Conservation (phyloP, 1,140 invertebrate genomes). For the Oncopodura yosiiana region DNA sequence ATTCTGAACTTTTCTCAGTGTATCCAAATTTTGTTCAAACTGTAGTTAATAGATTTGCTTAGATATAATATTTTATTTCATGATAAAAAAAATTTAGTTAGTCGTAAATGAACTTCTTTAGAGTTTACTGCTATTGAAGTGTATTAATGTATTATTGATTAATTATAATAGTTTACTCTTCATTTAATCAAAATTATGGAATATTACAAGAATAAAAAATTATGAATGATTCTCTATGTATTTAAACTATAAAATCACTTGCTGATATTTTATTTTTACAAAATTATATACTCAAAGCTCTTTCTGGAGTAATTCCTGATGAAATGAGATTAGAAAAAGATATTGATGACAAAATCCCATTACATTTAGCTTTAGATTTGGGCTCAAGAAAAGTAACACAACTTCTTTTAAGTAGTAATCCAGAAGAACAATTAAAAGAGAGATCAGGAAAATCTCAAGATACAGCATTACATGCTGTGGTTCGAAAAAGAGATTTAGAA, state of each 20-base stretch:
- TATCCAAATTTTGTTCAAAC: too few species aligned
- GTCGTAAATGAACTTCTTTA: too few species aligned
- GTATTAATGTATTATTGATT: too few species aligned
- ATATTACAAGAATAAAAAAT: not conserved
- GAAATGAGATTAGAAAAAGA: constrained; percentile 75
- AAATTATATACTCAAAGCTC: constrained; percentile 71
- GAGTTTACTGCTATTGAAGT: too few species aligned
- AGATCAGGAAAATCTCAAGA: constrained; percentile 57
- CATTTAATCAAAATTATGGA: constrained; percentile 44
- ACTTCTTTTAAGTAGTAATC: constrained; percentile 64
- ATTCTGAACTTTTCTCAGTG: too few species aligned
- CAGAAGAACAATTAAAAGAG: constrained; percentile 67
- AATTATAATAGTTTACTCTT: too few species aligned
- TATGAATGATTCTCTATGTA: not conserved
- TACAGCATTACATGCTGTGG: constrained; percentile 82
- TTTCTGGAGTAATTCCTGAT: constrained; percentile 72
- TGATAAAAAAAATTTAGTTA: too few species aligned
- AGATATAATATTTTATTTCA: too few species aligned
- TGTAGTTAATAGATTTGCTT: too few species aligned
- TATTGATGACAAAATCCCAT: constrained; percentile 87
- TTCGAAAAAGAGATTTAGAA: constrained; percentile 76
- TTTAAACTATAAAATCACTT: too few species aligned
- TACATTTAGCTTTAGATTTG: constrained; percentile 81
- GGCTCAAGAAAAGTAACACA: constrained; percentile 86
- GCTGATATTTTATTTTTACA: too few species aligned